Evolutionary conservation across 1,140 invertebrate genomes (phyloP), one percentile per base, ranked within the genome.

Genomic region (Drosophila jambulina): DNA sequence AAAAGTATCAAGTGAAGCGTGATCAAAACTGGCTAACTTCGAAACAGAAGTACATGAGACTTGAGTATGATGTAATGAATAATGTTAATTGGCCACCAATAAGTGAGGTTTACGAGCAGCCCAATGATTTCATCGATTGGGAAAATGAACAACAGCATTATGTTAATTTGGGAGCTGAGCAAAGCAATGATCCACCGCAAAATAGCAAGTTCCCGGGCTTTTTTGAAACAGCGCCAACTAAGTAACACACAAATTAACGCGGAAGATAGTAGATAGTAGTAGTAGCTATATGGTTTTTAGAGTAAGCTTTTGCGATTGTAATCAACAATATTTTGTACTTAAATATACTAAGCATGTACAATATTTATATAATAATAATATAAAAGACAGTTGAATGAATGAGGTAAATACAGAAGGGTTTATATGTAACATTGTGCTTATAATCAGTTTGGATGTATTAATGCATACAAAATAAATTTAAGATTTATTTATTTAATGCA

Each of bases 31-130:
- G 94, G 7, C 90, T 94, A 21, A 95, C 95, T 78, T 95, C 95
- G 0, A 94, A 94, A 29, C 92, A 94, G n/a, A 95, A 95, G 78
- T 96, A 95, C 75, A 90, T 95, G 32, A 93, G 93, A 10, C 93
- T 95, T 5, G 95, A 96, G 64, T 88, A 93, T 13, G 93, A 95
- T 43, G 84, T 96, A 61, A 87, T 93, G n/a, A 79, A 91, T 15
- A 94, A 94, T 75, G 78, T 84, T 0, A 94, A 94, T 57, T 96
- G 96, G 96, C 96, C 96, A 10, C 93, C 94, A 27, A 82, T 94
- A 49, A 93, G 92, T 7, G 91, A 93, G 9, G 83, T 93, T 46
- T 93, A 88, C 15, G 93, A 93, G 13, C 90, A 93, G 17, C 91
- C 92, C 43, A 91, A 91, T 29, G 54, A 78, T 57, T 48, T 48